phyloP scores from a whole-genome alignment of 1,140 invertebrate genomes.

The Microvelia longipes region DNA sequence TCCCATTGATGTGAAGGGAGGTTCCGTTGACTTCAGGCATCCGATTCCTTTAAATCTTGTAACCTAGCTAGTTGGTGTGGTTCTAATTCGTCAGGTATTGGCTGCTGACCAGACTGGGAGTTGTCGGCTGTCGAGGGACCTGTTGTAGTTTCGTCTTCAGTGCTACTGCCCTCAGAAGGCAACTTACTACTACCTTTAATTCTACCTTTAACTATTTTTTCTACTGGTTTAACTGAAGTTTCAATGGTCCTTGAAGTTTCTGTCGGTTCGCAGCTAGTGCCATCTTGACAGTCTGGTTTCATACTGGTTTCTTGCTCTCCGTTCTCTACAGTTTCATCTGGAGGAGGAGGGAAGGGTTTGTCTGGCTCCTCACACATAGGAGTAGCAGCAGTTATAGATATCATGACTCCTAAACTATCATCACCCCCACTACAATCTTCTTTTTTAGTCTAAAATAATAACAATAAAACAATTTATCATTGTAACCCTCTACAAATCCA shows the following conservation, averaged over 20 bases:
- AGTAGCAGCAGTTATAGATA: slow-evolving; percentile 75
- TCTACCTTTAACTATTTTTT: not conserved
- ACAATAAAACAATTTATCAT: slow-evolving; percentile 3
- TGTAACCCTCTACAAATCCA: not conserved
- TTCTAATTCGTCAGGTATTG: slow-evolving; percentile 69
- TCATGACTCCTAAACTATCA: slow-evolving; percentile 54
- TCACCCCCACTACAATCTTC: slow-evolving; percentile 8
- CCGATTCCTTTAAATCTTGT: slow-evolving; percentile 72
- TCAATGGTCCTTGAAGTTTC: not conserved
- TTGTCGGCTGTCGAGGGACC: slow-evolving; percentile 44
- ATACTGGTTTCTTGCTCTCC: slow-evolving; percentile 17
- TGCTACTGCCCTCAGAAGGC: slow-evolving; percentile 30
- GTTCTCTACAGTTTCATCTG: slow-evolving; percentile 11
- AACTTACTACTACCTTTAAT: not conserved
- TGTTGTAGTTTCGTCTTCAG: slow-evolving; percentile 40
- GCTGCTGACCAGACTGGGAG: slow-evolving; percentile 29
- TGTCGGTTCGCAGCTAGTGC: slow-evolving; percentile 5
- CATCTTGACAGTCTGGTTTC: slow-evolving; percentile 17
- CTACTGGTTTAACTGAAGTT: not conserved
- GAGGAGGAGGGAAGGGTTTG: slow-evolving; percentile 41
- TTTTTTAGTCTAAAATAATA: slow-evolving; percentile 3
- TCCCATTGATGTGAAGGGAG: not conserved
- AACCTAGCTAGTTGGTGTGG: slow-evolving; percentile 66
- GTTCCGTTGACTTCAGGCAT: slow-evolving; percentile 42
- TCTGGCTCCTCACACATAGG: slow-evolving; percentile 65